phyloP scores from a whole-genome alignment of 2,888 invertebrate genomes.

The Synanthedon tipuliformis region DNA sequence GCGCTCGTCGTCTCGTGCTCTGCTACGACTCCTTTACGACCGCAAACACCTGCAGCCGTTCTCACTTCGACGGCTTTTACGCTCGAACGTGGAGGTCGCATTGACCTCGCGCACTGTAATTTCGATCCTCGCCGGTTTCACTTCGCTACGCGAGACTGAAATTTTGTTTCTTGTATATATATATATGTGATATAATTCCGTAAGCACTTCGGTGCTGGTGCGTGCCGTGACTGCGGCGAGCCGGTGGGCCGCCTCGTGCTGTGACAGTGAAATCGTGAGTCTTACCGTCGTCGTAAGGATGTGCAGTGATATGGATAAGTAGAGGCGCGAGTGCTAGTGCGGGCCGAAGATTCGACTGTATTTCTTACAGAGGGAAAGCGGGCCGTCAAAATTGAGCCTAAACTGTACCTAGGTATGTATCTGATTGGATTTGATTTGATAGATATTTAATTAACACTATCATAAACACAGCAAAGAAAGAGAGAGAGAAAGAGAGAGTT shows the following conservation, averaged over 20 bases:
- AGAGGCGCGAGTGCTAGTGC: slow-evolving; percentile 47
- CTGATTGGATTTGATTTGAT: not conserved
- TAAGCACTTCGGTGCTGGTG: slow-evolving; percentile 36
- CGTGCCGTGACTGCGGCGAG: slow-evolving; percentile 48
- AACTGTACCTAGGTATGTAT: slow-evolving; percentile 67
- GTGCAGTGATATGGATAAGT: slow-evolving; percentile 67
- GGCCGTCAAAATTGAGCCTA: slow-evolving; percentile 69
- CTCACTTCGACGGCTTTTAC: slow-evolving; percentile 56
- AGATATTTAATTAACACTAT: too few relatives aligned
- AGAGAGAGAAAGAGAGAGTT: slow-evolving; percentile 17
- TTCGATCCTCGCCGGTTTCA: slow-evolving; percentile 42
- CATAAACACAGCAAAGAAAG: not conserved
- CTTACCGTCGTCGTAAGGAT: slow-evolving; percentile 59
- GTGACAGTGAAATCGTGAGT: slow-evolving; percentile 68
- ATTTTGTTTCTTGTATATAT: slow-evolving; percentile 19
- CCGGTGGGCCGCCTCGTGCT: slow-evolving; percentile 50
- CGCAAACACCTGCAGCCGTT: slow-evolving; percentile 45
- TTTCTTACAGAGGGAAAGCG: slow-evolving; percentile 49
- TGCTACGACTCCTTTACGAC: slow-evolving; percentile 36
- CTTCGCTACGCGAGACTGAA: slow-evolving; percentile 23
- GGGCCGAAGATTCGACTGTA: slow-evolving; percentile 35
- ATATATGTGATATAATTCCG: slow-evolving; percentile 33
- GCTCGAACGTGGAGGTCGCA: slow-evolving; percentile 59
- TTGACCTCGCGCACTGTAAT: slow-evolving; percentile 38
- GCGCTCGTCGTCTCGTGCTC: slow-evolving; percentile 61